Conservation (phyloP, 2,797 vertebrate genomes). For the Eurystomus glaucurus region DNA sequence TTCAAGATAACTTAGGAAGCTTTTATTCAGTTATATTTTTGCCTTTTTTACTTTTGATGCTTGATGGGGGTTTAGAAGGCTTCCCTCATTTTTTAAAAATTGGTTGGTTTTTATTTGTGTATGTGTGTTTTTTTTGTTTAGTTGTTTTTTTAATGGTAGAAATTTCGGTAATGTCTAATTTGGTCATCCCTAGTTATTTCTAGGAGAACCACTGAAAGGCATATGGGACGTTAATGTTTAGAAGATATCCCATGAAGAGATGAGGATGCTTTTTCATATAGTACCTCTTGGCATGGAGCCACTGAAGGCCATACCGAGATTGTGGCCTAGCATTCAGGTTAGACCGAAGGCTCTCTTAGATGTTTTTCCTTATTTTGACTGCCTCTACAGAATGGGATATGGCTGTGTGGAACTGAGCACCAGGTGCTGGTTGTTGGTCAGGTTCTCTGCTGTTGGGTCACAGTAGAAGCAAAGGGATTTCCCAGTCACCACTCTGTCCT, state of each 20-base stretch:
- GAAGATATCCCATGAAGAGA: background rate
- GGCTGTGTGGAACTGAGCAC: background rate
- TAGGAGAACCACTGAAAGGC: background rate
- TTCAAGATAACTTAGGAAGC: background rate
- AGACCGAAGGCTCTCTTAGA: background rate
- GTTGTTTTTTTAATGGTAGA: background rate
- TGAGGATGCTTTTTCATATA: background rate
- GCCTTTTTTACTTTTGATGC: background rate
- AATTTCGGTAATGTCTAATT: background rate
- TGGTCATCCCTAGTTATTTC: background rate
- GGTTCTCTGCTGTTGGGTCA: background rate
- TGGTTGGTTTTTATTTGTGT: background rate
- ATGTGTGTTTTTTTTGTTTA: accelerated
- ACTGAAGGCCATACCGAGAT: background rate
- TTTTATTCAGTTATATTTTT: background rate
- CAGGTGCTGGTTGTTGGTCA: accelerated
- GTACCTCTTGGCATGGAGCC: background rate
- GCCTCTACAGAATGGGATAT: background rate
- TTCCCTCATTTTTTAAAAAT: background rate
- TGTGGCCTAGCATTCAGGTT: background rate
- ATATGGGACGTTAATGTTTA: background rate
- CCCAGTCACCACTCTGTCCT: background rate
- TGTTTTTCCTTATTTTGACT: background rate
- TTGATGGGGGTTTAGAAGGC: background rate
- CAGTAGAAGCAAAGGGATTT: background rate